A percentile compares a stretch with the other conserved stretches of the same genome.
Conservation (phyloP, 1,140 invertebrate genomes). For the Temnothorax longispinosus region DNA sequence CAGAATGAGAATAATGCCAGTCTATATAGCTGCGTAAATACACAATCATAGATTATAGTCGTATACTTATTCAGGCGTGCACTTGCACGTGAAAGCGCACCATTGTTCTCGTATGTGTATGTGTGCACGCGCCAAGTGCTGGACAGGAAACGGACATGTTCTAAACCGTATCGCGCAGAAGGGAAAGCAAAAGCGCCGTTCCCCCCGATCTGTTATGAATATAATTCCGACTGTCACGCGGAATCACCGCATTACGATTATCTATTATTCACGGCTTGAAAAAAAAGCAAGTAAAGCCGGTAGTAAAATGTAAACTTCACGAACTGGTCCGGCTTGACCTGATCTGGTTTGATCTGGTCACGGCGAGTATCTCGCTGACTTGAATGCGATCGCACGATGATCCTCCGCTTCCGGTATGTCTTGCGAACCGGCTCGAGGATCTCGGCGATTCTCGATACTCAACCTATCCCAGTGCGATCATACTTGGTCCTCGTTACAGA, state of each 20-base stretch:
- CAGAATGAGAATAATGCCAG: constrained; percentile 20
- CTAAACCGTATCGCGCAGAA: not conserved
- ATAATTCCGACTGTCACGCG: not conserved
- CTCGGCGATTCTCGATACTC: constrained; percentile 33
- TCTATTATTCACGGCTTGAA: constrained; percentile 17
- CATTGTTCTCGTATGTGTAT: constrained; percentile 1
- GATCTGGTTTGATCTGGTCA: not conserved
- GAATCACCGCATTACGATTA: constrained; percentile 4
- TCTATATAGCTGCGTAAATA: constrained; percentile 17
- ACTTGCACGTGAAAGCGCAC: constrained; percentile 7
- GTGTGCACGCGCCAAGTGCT: not conserved
- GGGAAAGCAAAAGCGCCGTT: not conserved
- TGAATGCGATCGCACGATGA: constrained; percentile 39
- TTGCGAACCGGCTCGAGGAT: not conserved
- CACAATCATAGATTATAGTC: constrained; percentile 20
- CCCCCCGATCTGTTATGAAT: too few relatives aligned
- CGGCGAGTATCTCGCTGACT: not conserved
- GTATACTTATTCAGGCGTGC: constrained; percentile 34
- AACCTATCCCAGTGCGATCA: constrained; percentile 15
- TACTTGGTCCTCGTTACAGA: constrained; percentile 51
- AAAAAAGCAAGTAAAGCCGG: not conserved
- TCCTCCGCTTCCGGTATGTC: constrained; percentile 19
- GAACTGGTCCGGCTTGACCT: not conserved
- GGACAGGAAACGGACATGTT: constrained; percentile 30
- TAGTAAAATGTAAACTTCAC: not conserved